phyloP scores from a whole-genome alignment of 2,888 invertebrate species.

The Dryococelus australis region DNA sequence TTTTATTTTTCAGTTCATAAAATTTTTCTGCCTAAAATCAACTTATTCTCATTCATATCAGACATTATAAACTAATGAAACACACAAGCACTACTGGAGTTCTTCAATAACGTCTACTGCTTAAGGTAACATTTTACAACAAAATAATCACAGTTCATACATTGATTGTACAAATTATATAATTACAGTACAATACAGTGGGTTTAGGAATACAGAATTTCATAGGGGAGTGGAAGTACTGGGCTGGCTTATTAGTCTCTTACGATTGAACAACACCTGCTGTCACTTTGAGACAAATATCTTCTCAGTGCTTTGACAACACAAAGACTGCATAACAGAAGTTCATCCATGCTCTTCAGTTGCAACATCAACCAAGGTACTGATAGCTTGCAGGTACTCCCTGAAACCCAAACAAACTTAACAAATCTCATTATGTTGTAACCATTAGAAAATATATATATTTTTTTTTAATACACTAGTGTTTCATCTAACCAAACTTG shows the following conservation, averaged over 20 bases:
- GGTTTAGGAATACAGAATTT: background rate
- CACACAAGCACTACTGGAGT: too few relatives aligned
- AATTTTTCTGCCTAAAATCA: too few relatives aligned
- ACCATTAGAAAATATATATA: too few relatives aligned
- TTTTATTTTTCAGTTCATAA: too few relatives aligned
- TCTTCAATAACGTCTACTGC: background rate
- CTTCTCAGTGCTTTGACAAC: background rate
- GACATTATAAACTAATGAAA: too few relatives aligned
- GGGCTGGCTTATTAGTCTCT: background rate
- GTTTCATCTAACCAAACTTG: too few relatives aligned
- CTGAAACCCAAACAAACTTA: constrained; percentile 57
- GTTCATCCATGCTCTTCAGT: background rate
- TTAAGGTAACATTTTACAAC: background rate
- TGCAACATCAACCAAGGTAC: constrained; percentile 70
- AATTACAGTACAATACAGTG: background rate
- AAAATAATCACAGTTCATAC: background rate
- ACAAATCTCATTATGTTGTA: too few relatives aligned
- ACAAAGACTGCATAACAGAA: background rate
- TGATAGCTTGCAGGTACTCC: constrained; percentile 87
- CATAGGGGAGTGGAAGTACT: background rate
- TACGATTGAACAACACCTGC: background rate
- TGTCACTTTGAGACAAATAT: background rate
- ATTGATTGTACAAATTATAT: too few relatives aligned
- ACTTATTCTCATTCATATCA: too few relatives aligned
- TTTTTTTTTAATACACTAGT: too few relatives aligned